Conservation (phyloP, 2,113 vertebrate genomes). For the Probosciger aterrimus region DNA sequence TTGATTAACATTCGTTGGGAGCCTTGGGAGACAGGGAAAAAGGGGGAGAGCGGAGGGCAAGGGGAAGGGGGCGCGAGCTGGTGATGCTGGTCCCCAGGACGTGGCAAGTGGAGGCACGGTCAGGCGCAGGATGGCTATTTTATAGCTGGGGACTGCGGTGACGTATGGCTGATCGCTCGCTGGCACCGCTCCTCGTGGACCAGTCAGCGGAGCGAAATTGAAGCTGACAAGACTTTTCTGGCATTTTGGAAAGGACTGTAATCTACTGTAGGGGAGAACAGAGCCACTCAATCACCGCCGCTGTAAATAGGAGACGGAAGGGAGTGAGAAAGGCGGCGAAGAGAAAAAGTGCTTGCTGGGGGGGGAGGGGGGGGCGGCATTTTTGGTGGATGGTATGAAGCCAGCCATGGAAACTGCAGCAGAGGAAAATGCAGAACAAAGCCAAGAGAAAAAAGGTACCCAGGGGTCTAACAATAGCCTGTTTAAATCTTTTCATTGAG, state of each 20-base stretch:
- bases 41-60: neutral
- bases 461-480: conserved; percentile 78
- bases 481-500: conserved; percentile 80
- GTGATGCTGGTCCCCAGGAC: conserved; percentile 6
- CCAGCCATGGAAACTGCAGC: conserved; percentile 93
- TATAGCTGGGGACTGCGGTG: conserved; percentile 73
- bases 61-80: neutral
- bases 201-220: conserved; percentile 75
- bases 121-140: conserved; percentile 64
- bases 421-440: conserved; percentile 89
- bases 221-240: conserved; percentile 77
- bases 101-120: conserved; percentile 19
- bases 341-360: conserved; percentile 78
- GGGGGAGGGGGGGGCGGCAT: conserved; percentile 75
- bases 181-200: conserved; percentile 76
- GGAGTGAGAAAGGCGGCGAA: conserved; percentile 73
- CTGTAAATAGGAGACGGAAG: conserved; percentile 71
- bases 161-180: conserved; percentile 69
- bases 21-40: conserved; percentile 17
- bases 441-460: conserved; percentile 91
- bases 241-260: conserved; percentile 76
- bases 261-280: conserved; percentile 75
- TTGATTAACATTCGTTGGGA: conserved; percentile 73
- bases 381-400: conserved; percentile 91
- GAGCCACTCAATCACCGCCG: conserved; percentile 74